A percentile compares a stretch with the other conserved stretches of the same genome.
Evolutionary conservation across 2,797 vertebrate species (phyloP).

Genomic region (Melanotaenia pygmaea): DNA sequence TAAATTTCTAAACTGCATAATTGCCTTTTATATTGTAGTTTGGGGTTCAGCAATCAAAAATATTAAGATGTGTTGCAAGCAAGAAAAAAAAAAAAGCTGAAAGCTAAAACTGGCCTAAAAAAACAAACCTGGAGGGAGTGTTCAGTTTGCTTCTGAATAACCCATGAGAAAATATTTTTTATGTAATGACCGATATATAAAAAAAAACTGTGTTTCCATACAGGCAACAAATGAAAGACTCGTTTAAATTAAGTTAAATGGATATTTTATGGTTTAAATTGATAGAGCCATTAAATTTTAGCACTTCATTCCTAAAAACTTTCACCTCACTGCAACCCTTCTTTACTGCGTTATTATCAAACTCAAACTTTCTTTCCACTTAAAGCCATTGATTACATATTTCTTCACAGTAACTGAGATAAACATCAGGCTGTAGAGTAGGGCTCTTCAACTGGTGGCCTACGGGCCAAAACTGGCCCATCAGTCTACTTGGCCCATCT

Average conservation of each 20-base stretch:
- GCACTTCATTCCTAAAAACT: conserved; percentile 13
- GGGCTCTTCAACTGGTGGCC: too few relatives aligned
- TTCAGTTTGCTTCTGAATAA: neutral
- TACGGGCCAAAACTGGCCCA: too few relatives aligned
- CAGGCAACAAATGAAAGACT: neutral
- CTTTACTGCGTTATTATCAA: conserved; percentile 2
- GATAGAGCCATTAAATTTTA: conserved; percentile 25
- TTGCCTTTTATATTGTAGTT: neutral
- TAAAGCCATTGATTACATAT: neutral
- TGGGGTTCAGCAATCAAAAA: neutral
- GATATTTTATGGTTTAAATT: conserved; percentile 34
- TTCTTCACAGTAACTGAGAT: conserved; percentile 10
- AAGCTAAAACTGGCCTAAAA: neutral
- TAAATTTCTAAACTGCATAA: neutral
- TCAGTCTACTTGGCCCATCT: too few relatives aligned
- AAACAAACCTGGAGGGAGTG: neutral
- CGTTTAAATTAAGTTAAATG: conserved; percentile 38
- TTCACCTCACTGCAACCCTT: neutral
- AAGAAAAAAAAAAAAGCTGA: neutral
- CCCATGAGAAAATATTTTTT: neutral
- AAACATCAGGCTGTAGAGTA: neutral
- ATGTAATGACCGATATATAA: neutral
- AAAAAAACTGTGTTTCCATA: neutral
- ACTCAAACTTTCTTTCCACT: neutral
- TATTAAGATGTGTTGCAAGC: neutral